Evolutionary conservation across 2,797 vertebrate species (phyloP), one percentile per base, ranked within the genome.

Genomic region (Gastrophryne carolinensis): DNA sequence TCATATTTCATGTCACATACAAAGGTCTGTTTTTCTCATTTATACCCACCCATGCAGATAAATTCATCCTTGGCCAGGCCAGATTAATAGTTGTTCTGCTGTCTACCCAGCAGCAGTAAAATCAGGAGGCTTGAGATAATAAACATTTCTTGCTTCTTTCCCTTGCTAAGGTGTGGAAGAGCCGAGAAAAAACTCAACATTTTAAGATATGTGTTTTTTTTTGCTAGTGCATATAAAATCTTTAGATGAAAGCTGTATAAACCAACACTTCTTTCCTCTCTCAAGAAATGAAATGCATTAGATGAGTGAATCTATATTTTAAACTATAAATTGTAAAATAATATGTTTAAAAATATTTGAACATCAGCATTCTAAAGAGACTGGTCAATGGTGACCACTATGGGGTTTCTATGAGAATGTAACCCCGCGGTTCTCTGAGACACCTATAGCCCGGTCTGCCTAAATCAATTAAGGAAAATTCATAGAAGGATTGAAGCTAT

Each of bases 51-150:
- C 75, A 78, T 78, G 75, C 75, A 78, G 75, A 72, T 78, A 78
- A 78, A 78, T 78, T 72, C 75, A 78, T 78, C 75, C 75, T 58
- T 78, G 75, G 75, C 75, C 75, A 78, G 66, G 61, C 61, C 75
- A 78, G 68, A 72, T 78, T 78, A 78, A 72, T 78, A 72, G 75
- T 58, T 72, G 75, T 72, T 78, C 68, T 78, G 75, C 75, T 58
- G 67, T 71, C 75, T 72, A 58, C 52, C 68, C 68, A 78, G 68
- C 52, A 72, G 61, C 75, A 66, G 75, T 78, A 78, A 78, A 78
- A 78, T 72, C 52, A 65, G 61, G 26, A 57, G 41, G 27, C 24
- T 61, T 60, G 30, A 30, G 35, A 66, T 72, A 78, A 78, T 72
- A 78, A 78, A 66, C 56, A 61, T 66, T 78, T 60, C 53, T 60